Percentiles rank a stretch among this genome's conserved stretches.
Evolutionary conservation across 2,888 invertebrate species (phyloP).

Genomic region (Branchipolynoe longqiensis): DNA sequence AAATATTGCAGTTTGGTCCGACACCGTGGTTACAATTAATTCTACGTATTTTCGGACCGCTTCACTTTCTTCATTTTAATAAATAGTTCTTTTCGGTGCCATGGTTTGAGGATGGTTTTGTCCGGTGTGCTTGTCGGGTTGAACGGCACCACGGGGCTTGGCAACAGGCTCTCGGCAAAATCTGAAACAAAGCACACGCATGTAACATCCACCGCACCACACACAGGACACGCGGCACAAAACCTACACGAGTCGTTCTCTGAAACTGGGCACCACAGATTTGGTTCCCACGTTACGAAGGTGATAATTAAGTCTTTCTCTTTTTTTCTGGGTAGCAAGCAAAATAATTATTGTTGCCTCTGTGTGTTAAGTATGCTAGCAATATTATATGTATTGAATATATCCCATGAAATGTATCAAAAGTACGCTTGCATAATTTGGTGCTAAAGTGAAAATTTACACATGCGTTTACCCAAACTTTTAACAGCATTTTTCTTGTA

Average conservation of each 20-base stretch:
- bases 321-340: too few species aligned
- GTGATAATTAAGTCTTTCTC: background rate
- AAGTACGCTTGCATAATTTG: too few species aligned
- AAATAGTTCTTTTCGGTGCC: constrained; percentile 15
- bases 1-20: background rate
- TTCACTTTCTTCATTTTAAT: background rate
- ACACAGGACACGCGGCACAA: background rate
- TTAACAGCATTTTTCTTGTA: too few species aligned
- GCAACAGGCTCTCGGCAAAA: constrained; percentile 69
- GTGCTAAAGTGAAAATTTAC: too few species aligned
- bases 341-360: too few species aligned
- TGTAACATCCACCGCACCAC: background rate
- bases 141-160: constrained; percentile 69
- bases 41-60: too few species aligned
- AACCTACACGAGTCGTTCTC: background rate
- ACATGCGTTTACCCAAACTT: too few species aligned
- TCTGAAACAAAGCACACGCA: constrained; percentile 53
- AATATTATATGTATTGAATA: too few species aligned
- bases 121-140: constrained; percentile 70
- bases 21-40: background rate
- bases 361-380: too few species aligned
- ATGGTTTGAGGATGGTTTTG: constrained; percentile 21
- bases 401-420: too few species aligned
- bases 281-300: background rate
- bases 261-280: too few species aligned